Conservation (phyloP, 2,113 vertebrate genomes). For the Archilochus colubris region DNA sequence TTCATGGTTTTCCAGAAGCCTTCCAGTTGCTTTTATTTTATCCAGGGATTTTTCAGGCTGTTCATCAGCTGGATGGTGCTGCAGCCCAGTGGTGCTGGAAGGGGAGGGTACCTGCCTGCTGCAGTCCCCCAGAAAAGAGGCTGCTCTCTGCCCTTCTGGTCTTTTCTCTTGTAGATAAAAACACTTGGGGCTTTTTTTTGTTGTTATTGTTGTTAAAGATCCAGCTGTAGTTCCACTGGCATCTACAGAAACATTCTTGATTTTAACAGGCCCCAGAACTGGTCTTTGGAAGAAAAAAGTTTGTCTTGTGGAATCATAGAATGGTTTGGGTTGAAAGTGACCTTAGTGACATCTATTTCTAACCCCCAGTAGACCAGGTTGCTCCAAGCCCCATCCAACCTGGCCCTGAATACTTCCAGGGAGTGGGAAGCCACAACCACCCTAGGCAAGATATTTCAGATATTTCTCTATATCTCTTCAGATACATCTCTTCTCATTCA, state of each 20-base stretch:
- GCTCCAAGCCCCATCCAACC: too few species aligned
- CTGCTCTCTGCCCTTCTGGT: neutral
- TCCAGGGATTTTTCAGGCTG: neutral
- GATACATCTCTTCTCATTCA: neutral
- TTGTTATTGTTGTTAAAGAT: neutral
- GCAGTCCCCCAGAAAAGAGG: accelerated
- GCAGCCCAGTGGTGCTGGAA: neutral
- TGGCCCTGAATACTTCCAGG: too few species aligned
- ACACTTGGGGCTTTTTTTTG: neutral
- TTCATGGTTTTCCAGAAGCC: neutral
- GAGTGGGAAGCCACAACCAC: too few species aligned
- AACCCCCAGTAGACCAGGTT: too few species aligned
- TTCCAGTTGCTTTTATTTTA: neutral
- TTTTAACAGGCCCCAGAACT: neutral
- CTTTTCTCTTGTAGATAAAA: neutral
- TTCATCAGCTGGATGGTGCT: accelerated
- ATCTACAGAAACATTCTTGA: neutral
- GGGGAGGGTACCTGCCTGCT: accelerated
- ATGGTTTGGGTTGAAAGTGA: too few species aligned
- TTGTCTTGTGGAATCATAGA: neutral
- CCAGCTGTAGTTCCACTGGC: neutral
- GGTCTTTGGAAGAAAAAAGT: neutral
- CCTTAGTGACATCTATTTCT: too few species aligned
- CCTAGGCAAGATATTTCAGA: neutral
- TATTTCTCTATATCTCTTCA: neutral